Evolutionary conservation across 2,888 invertebrate species (phyloP).

Genomic region (Pycnomerus fuliginosus): DNA sequence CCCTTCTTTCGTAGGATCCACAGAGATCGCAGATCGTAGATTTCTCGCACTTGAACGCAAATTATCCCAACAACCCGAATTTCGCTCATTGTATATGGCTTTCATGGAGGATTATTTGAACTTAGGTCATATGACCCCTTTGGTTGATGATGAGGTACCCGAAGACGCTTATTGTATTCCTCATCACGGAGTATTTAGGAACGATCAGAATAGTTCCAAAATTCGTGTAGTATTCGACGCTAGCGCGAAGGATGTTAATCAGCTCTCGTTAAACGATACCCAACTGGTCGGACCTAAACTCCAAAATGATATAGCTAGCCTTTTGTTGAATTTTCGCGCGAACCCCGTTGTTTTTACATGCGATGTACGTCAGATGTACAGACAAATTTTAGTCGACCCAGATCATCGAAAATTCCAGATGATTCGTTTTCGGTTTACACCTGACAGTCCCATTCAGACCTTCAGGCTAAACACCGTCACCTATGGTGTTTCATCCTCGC

Average conservation of each 20-base stretch:
- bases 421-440: constrained; percentile 12
- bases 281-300: constrained; percentile 18
- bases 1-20: background rate
- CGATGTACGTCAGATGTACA: constrained; percentile 25
- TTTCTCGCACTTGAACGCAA: background rate
- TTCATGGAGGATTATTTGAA: constrained; percentile 20
- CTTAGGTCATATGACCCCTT: constrained; percentile 11
- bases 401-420: constrained; percentile 18
- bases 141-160: background rate
- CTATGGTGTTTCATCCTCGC: constrained; percentile 11
- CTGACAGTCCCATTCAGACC: constrained; percentile 2
- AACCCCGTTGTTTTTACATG: constrained; percentile 13
- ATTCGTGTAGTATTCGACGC: constrained; percentile 18
- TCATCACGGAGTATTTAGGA: constrained; percentile 16
- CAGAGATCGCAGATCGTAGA: background rate
- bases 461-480: constrained; percentile 11
- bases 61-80: background rate
- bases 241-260: background rate
- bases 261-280: constrained; percentile 13
- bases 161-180: constrained; percentile 14
- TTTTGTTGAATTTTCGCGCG: constrained; percentile 13
- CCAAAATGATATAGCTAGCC: constrained; percentile 11
- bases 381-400: constrained; percentile 20
- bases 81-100: constrained; percentile 1
- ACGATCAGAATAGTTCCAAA: constrained; percentile 5